A percentile compares a stretch with the other conserved stretches of the same genome.
Evolutionary conservation across 2,888 invertebrate species (phyloP).

Genomic region (Congeria kusceri): DNA sequence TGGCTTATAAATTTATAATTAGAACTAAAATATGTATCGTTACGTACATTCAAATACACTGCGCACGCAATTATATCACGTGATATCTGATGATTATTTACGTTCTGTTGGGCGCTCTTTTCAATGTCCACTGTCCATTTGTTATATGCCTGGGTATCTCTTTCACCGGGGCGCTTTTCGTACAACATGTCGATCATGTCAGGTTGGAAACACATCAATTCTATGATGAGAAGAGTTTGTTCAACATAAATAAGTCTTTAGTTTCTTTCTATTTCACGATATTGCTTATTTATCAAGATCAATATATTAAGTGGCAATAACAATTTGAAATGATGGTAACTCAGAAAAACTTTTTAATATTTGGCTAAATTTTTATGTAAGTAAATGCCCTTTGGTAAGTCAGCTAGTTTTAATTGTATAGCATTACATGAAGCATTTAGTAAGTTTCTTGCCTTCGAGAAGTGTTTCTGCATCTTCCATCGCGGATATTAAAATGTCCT

Average conservation of each 20-base stretch:
- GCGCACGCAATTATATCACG: conserved; percentile 47
- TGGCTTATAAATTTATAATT: no score
- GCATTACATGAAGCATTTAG: no score
- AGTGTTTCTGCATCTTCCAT: conserved; percentile 47
- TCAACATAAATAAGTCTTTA: no score
- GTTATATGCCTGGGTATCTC: conserved; percentile 47
- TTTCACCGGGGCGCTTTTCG: conserved; percentile 31
- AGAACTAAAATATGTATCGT: background rate
- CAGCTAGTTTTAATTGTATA: no score
- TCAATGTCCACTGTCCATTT: conserved; percentile 48
- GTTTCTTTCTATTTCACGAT: no score
- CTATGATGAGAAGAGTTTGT: conserved; percentile 11
- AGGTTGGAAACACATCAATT: conserved; percentile 21
- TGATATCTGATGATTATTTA: conserved; percentile 23
- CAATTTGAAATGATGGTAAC: no score
- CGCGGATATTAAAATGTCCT: conserved; percentile 25
- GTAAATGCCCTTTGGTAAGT: no score
- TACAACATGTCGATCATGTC: conserved; percentile 28
- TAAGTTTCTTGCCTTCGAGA: conserved; percentile 36
- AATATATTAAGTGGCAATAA: no score
- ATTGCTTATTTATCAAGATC: no score
- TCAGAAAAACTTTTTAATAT: no score
- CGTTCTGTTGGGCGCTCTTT: conserved; percentile 30
- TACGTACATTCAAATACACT: conserved; percentile 44
- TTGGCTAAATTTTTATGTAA: no score